phyloP scores from a whole-genome alignment of 2,797 vertebrate species.

The Cirrhinus molitorella region DNA sequence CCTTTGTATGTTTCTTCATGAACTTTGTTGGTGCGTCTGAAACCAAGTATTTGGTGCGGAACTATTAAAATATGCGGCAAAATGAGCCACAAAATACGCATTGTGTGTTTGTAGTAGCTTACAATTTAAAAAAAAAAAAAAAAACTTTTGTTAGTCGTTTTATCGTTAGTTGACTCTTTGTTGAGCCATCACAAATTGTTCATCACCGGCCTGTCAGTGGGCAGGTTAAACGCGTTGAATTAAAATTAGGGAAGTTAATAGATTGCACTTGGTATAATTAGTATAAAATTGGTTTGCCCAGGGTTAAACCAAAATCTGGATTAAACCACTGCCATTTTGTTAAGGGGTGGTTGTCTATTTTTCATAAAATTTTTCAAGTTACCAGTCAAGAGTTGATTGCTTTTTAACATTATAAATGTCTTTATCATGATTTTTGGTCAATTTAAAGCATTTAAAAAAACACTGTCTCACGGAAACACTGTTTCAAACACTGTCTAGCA shows the following conservation, averaged over 20 bases:
- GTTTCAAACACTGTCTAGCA: too few species aligned
- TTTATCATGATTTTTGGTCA: too few species aligned
- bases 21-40: slow-evolving; percentile 1
- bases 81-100: slow-evolving; percentile 21
- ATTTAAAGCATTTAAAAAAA: too few species aligned
- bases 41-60: not conserved
- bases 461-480: too few species aligned
- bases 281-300: slow-evolving; percentile 3
- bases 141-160: not conserved
- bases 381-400: too few species aligned
- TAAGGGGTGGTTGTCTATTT: not conserved
- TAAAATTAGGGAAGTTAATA: slow-evolving; percentile 16
- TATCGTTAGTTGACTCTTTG: not conserved
- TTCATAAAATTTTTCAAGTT: not conserved
- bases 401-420: too few species aligned
- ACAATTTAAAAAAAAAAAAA: too few species aligned
- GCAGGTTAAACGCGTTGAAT: not conserved
- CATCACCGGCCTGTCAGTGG: not conserved
- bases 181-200: not conserved
- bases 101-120: not conserved
- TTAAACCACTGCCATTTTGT: slow-evolving; percentile 21
- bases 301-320: slow-evolving; percentile 18
- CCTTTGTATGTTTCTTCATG: slow-evolving; percentile 77
- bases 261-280: slow-evolving; percentile 24
- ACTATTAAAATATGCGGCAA: slow-evolving; percentile 12